Evolutionary conservation across 2,888 invertebrate genomes (phyloP).

Genomic region (Augiades crinisus): DNA sequence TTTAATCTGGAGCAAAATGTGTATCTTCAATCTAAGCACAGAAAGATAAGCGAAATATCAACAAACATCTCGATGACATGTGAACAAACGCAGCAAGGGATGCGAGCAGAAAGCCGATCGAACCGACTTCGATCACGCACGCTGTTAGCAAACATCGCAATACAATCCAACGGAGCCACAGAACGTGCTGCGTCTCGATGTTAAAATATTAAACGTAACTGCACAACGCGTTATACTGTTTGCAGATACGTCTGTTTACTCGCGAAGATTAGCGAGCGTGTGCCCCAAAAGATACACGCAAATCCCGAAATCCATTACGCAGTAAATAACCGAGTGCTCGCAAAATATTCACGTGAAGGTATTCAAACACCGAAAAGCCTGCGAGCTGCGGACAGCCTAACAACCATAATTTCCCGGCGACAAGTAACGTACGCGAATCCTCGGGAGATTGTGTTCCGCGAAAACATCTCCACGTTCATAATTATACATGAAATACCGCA

Average conservation of each 20-base stretch:
- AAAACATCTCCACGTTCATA: conserved; percentile 25
- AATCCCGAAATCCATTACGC: conserved; percentile 20
- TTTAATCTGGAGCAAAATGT: background rate
- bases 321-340: conserved; percentile 16
- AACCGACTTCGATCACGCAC: conserved; percentile 48
- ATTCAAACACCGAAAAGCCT: conserved; percentile 17
- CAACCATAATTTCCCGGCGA: conserved; percentile 29
- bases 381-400: conserved; percentile 19
- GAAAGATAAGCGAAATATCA: too few relatives aligned
- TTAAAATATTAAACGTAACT: conserved; percentile 43
- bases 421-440: conserved; percentile 29
- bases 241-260: conserved; percentile 35
- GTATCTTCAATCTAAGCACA: background rate
- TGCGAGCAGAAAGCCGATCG: conserved; percentile 39
- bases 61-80: conserved; percentile 23
- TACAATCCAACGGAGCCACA: conserved; percentile 37
- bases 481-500: conserved; percentile 27
- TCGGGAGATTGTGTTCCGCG: conserved; percentile 26
- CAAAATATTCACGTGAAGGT: conserved; percentile 8
- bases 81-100: conserved; percentile 24
- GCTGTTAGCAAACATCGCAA: conserved; percentile 46
- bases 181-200: conserved; percentile 40
- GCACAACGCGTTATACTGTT: conserved; percentile 30
- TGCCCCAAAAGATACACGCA: conserved; percentile 22
- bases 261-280: conserved; percentile 29